Conservation (phyloP, 23 tunicate genomes). For the Halocynthia aurantium region DNA sequence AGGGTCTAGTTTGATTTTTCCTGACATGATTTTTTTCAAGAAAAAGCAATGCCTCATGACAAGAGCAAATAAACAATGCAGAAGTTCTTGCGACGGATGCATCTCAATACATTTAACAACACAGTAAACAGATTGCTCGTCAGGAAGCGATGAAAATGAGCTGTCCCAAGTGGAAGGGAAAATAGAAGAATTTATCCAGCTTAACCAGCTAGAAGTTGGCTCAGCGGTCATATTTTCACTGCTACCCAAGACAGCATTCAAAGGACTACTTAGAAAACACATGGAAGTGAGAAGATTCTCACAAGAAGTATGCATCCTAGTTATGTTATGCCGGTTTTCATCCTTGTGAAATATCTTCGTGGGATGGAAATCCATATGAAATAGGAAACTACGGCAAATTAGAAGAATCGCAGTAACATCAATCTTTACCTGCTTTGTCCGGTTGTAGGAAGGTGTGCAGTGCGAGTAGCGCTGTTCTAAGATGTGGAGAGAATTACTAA, state of each 20-base stretch:
- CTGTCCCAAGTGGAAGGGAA: background rate
- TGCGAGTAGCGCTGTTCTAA: conserved; percentile 38
- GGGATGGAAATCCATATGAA: background rate
- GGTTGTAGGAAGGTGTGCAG: conserved; percentile 48
- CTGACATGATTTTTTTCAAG: background rate
- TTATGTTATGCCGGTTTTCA: background rate
- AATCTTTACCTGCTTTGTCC: conserved; percentile 30
- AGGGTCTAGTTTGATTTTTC: background rate
- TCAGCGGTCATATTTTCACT: background rate
- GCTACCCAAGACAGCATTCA: background rate
- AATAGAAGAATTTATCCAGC: background rate
- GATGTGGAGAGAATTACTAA: conserved; percentile 32
- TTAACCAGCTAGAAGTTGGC: background rate
- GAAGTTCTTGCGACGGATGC: background rate
- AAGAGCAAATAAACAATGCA: background rate
- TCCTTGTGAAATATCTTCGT: too few species aligned
- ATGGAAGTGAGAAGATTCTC: background rate
- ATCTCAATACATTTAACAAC: background rate
- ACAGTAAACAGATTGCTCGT: background rate
- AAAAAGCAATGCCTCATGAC: background rate
- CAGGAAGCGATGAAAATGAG: background rate
- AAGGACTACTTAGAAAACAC: background rate
- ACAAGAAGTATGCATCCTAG: background rate
- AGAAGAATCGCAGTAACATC: conserved; percentile 37
- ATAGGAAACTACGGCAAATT: conserved; percentile 2